Percentiles rank a stretch among this genome's conserved stretches.
These are phyloP conservation scores for Gasterosteus aculeatus DNA, from an alignment of 2,113 vertebrate genomes.

Conservation along the genomic window DNA sequence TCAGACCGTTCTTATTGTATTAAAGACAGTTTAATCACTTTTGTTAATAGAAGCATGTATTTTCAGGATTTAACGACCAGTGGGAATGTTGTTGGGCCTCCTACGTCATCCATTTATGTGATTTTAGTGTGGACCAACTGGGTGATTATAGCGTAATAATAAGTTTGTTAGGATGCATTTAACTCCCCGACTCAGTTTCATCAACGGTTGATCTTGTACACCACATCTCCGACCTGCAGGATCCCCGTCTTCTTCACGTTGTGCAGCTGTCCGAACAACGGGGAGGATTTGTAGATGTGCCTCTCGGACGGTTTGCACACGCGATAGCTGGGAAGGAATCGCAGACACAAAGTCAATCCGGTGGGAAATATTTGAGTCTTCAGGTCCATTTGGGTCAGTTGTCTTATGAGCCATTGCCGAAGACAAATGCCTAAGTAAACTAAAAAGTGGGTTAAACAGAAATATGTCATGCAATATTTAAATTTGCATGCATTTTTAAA, in stretches of 20 bases:
- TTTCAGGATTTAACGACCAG: background rate
- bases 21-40: background rate
- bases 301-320: conserved; percentile 83
- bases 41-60: background rate
- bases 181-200: background rate
- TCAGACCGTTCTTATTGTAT: background rate
- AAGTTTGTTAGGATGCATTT: background rate
- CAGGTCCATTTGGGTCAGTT: background rate
- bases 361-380: background rate
- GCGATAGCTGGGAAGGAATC: conserved; percentile 82
- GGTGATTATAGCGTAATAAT: background rate
- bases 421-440: no score
- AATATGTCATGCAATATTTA: no score
- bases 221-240: conserved; percentile 86
- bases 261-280: conserved; percentile 88
- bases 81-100: background rate
- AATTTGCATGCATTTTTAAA: no score
- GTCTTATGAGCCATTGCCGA: no score
- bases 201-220: conserved; percentile 83
- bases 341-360: background rate
- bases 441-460: no score
- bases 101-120: background rate
- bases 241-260: conserved; percentile 82
- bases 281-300: conserved; percentile 82
- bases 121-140: background rate